Evolutionary conservation across 2,888 invertebrate genomes (phyloP).

Genomic region (Chalcosyrphus nemorum): DNA sequence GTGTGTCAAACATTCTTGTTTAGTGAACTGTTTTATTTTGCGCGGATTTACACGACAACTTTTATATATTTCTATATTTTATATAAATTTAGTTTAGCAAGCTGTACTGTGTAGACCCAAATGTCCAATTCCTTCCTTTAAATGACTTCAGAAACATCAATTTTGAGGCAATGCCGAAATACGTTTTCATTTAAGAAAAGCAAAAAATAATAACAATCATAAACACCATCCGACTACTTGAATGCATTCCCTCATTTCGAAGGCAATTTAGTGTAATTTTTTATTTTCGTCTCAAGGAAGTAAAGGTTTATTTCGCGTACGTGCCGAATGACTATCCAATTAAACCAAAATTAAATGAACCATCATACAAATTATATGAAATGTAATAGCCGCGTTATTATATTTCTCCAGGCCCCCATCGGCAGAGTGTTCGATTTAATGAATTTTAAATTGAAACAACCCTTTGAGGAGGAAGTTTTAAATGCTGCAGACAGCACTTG

Average conservation of each 20-base stretch:
- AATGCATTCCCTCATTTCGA: constrained; percentile 6
- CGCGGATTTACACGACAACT: too few relatives aligned
- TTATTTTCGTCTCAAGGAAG: constrained; percentile 29
- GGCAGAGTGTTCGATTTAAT: constrained; percentile 39
- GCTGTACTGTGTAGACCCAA: too few relatives aligned
- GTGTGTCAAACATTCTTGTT: too few relatives aligned
- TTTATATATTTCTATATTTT: too few relatives aligned
- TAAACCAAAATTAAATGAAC: constrained; percentile 64
- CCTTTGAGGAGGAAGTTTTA: constrained; percentile 25
- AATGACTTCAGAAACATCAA: not conserved
- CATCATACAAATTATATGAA: constrained; percentile 69
- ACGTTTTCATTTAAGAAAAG: not conserved
- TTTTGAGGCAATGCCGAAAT: not conserved
- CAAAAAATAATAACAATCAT: constrained; percentile 28
- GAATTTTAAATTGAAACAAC: constrained; percentile 58
- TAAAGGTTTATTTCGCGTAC: constrained; percentile 35
- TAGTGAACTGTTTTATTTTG: too few relatives aligned
- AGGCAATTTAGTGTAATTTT: constrained; percentile 57
- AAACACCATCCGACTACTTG: constrained; percentile 60
- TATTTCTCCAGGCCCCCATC: constrained; percentile 1
- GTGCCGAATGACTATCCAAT: constrained; percentile 58
- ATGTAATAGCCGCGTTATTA: constrained; percentile 54
- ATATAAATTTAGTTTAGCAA: too few relatives aligned
- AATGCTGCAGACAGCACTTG: not conserved
- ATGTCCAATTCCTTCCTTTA: too few relatives aligned